Evolutionary conservation across 2,113 vertebrate species (phyloP), one percentile per base, ranked within the genome.

Genomic region (Leptosomus discolor): DNA sequence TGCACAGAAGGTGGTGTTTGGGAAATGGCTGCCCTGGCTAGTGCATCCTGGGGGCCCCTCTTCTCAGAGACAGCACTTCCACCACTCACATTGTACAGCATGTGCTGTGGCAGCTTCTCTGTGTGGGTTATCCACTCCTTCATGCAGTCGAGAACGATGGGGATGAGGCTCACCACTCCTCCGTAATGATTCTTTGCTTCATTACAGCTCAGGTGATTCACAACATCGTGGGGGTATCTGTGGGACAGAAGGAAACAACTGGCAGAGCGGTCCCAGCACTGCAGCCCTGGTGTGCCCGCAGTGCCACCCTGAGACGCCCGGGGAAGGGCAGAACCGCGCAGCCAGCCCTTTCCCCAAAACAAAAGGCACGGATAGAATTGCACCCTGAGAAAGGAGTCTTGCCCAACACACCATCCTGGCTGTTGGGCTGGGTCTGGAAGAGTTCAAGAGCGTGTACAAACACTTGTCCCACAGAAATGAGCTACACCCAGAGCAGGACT

Each of bases 161-260:
- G 98, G 60, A 99, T 95, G 80, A 99, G 94, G 95, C 98, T 99
- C 86, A 99, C 98, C 78, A 99, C 97, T 0, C 98, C 98, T 11
- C 98, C 98, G 0, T 98, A 99, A 83, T 97, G 98, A 65, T 98
- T 98, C 85, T 51, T 97, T 32, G 98, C 98, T 88, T 99, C 98
- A 0, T 98, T 88, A 11, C 98, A 98, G 92, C 98, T 99, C 81
- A 99, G 98, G 89, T 98, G 98, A 79, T 99, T 98, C 63, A 99
- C 97, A 73, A 98, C 98, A 2, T 98, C 98, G 0, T 99, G 98
- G 3, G 98, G 98, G 61, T 98, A 99, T 39, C 99, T 99, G 96
- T 13, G 24, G 60, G 65, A 30, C 20, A 77, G 29, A 7, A 65
- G 64, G 81, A 64, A 69, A 58, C 36, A 29, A 26, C 2, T 32